Evolutionary conservation across 2,888 invertebrate species (phyloP).

Genomic region (Oegoconia quadripuncta): DNA sequence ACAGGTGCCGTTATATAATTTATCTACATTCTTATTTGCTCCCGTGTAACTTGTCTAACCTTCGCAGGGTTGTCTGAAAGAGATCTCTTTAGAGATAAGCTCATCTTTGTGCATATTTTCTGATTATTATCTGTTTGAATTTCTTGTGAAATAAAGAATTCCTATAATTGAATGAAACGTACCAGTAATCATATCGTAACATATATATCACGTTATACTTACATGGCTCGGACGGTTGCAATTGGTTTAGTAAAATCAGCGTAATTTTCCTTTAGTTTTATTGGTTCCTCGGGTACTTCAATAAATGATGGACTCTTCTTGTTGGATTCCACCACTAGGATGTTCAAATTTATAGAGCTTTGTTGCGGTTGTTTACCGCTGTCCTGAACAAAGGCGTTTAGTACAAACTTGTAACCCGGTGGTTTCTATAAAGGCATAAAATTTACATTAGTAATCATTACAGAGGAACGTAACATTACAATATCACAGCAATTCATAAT

Average conservation of each 20-base stretch:
- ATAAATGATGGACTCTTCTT: conserved; percentile 90
- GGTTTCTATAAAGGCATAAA: conserved; percentile 70
- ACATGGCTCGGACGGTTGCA: conserved; percentile 84
- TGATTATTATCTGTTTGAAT: too few species aligned
- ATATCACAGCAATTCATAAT: too few species aligned
- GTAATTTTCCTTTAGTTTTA: conserved; percentile 86
- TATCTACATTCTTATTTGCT: too few species aligned
- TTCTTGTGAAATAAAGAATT: too few species aligned
- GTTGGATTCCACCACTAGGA: conserved; percentile 92
- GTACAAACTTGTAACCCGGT: conserved; percentile 82
- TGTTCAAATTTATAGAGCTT: conserved; percentile 87
- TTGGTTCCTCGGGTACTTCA: conserved; percentile 78
- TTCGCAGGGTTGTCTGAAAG: too few species aligned
- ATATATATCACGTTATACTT: conserved; percentile 56
- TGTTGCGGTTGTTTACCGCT: conserved; percentile 82
- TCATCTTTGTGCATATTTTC: too few species aligned
- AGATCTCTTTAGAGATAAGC: too few species aligned
- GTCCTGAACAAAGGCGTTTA: conserved; percentile 89
- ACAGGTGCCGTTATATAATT: too few species aligned
- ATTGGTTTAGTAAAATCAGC: conserved; percentile 85
- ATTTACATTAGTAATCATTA: too few species aligned
- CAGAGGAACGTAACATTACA: too few species aligned
- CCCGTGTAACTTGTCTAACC: too few species aligned
- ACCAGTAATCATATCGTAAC: neutral
- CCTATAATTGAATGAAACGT: too few species aligned